phyloP scores from a whole-genome alignment of 2,888 invertebrate genomes.

The Syrista parreyssii region DNA sequence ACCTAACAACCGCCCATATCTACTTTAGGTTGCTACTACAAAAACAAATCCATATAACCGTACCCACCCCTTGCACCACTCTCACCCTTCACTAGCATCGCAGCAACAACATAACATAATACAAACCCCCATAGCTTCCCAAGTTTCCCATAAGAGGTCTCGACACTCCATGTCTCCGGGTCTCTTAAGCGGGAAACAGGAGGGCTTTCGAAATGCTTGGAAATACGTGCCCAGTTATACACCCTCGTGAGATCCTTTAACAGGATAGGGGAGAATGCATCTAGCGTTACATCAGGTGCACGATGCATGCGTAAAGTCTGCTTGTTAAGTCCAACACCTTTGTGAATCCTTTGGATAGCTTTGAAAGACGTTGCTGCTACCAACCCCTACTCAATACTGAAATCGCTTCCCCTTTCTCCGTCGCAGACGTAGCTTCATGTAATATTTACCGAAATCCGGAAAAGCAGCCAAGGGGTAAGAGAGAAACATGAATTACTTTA shows the following conservation, averaged over 20 bases:
- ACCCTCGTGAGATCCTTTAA: constrained; percentile 17
- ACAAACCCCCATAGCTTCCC: too few species aligned
- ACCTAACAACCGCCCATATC: too few species aligned
- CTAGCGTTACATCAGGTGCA: constrained; percentile 43
- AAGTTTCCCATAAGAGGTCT: constrained; percentile 31
- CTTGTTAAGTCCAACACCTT: constrained; percentile 33
- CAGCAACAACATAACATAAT: too few species aligned
- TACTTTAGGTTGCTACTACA: constrained; percentile 12
- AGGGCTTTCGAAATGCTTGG: constrained; percentile 2
- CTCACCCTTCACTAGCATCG: background rate
- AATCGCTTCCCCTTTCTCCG: too few species aligned
- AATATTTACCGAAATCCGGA: too few species aligned
- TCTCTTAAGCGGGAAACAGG: constrained; percentile 22
- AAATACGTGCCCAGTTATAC: constrained; percentile 5
- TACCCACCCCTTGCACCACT: background rate
- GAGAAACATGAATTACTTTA: too few species aligned
- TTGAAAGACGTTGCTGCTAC: too few species aligned
- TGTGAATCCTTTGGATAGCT: too few species aligned
- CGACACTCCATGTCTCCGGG: constrained; percentile 30
- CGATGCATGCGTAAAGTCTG: constrained; percentile 34
- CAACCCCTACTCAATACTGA: too few species aligned
- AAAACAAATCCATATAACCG: constrained; percentile 19
- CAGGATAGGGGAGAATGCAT: constrained; percentile 10
- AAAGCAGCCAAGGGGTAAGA: too few species aligned
- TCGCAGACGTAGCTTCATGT: too few species aligned